A percentile compares a stretch with the other conserved stretches of the same genome.
Evolutionary conservation across 2,113 vertebrate species (phyloP).

Genomic region (Lophius piscatorius): DNA sequence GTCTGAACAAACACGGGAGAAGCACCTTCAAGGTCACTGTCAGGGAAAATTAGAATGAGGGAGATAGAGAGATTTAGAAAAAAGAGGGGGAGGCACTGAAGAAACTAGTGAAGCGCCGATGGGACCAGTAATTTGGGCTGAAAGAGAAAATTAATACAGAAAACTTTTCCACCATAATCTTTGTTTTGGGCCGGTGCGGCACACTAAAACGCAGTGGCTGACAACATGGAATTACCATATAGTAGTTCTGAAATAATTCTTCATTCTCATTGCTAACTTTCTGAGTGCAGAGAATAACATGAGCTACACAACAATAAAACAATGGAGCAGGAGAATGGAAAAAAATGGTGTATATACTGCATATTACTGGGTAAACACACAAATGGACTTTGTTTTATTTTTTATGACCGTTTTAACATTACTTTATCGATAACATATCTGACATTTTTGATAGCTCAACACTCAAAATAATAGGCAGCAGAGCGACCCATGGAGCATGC

Average conservation of each 20-base stretch:
- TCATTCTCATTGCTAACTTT: slow-evolving; percentile 62
- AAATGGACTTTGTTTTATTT: slow-evolving; percentile 67
- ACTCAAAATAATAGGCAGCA: slow-evolving; percentile 66
- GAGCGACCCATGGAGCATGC: slow-evolving; percentile 64
- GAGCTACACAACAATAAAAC: slow-evolving; percentile 64
- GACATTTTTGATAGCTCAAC: slow-evolving; percentile 74
- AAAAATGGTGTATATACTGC: slow-evolving; percentile 14
- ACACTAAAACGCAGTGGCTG: slow-evolving; percentile 27
- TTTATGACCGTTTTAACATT: slow-evolving; percentile 71
- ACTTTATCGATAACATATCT: slow-evolving; percentile 80
- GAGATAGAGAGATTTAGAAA: slow-evolving; percentile 42
- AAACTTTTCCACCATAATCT: slow-evolving; percentile 22
- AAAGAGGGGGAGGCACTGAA: slow-evolving; percentile 25
- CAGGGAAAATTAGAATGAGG: slow-evolving; percentile 27
- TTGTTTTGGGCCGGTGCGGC: slow-evolving; percentile 28
- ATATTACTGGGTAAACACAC: slow-evolving; percentile 49
- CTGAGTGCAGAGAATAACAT: slow-evolving; percentile 64
- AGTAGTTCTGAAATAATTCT: slow-evolving; percentile 56
- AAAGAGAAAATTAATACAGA: slow-evolving; percentile 24
- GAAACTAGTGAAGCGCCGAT: slow-evolving; percentile 40
- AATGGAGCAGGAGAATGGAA: slow-evolving; percentile 46
- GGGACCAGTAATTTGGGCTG: slow-evolving; percentile 37
- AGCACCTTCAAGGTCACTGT: slow-evolving; percentile 80
- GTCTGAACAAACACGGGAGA: slow-evolving; percentile 68
- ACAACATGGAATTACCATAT: slow-evolving; percentile 37